A percentile compares a stretch with the other conserved stretches of the same genome.
These are phyloP conservation scores for Hetaerina titia DNA, from an alignment of 2,888 invertebrate species.

Conservation along the genomic window DNA sequence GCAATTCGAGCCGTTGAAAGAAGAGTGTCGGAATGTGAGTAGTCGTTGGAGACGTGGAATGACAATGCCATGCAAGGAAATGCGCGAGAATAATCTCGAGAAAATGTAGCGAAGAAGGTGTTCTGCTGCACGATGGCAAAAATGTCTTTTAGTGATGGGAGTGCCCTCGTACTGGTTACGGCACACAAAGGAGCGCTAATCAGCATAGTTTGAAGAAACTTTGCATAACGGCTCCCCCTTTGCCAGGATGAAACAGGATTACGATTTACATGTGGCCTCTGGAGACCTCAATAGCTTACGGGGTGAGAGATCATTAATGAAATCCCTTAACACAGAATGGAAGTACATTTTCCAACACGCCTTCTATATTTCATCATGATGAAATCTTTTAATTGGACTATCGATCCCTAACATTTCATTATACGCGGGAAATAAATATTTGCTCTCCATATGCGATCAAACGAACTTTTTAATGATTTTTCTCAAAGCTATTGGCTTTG, in stretches of 20 bases:
- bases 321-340: no score
- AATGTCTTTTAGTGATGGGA: not conserved
- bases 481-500: no score
- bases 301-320: no score
- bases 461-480: no score
- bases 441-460: no score
- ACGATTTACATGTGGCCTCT: not conserved
- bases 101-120: not conserved
- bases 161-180: not conserved
- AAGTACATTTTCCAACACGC: no score
- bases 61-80: not conserved
- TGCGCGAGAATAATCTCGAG: not conserved
- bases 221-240: not conserved
- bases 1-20: not conserved
- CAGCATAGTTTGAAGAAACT: not conserved
- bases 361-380: no score
- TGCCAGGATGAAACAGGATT: not conserved
- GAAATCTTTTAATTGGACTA: no score
- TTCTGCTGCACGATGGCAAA: not conserved
- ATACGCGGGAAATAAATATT: no score
- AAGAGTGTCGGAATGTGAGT: not conserved
- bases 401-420: no score
- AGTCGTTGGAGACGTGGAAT: not conserved
- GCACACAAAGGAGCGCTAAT: not conserved
- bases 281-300: no score